Base-by-base conservation (phyloP, 2,888 invertebrate species). In the Drepana falcataria region DNA sequence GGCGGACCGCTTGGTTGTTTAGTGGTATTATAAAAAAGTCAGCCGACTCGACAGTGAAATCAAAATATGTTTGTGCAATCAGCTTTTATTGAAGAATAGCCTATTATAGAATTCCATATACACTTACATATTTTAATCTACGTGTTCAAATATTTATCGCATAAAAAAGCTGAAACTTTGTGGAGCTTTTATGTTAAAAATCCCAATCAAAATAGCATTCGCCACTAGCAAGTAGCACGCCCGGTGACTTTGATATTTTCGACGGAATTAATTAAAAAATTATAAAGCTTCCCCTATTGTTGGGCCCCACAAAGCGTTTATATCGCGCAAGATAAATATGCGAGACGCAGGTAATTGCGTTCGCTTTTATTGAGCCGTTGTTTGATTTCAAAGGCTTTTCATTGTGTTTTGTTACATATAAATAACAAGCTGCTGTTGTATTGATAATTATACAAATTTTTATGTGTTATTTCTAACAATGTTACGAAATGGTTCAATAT, bases 231-330 rank as follows among this genome's bases (percentile, higher is more conserved):
- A 75, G 77, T 71, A 69, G 73, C 73, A 70, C 72, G 72, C 67
- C 71, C 82, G 79, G 83, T 91, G 91, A 91, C 91, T 91, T 91
- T 90, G 90, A 91, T 91, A 89, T 91, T 91, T 91, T 85, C 83
- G 79, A 77, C 80, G 77, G 82, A 69, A 88, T 91, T 91, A 91
- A 91, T 91, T 91, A 91, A 91, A 91, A 91, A 91, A 89, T 86
- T 90, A 89, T 90, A 88, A 87, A 88, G 90, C 90, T 88, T 86
- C 86, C 79, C 66, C 72, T 72, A 60, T 40, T 51, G 41, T 41
- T 51, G 40, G 40, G 64, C 71, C 69, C 73, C 79, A 86, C 86
- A 85, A 85, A 87, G 84, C 85, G 77, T 85, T 85, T 81, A 79
- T 79, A 84, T 79, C 79, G 79, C 73, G 78, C 78, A 81, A 88